A percentile compares a stretch with the other conserved stretches of the same genome.
Evolutionary conservation across 2,797 vertebrate genomes (phyloP).

Genomic region (Enteromius viviparus): DNA sequence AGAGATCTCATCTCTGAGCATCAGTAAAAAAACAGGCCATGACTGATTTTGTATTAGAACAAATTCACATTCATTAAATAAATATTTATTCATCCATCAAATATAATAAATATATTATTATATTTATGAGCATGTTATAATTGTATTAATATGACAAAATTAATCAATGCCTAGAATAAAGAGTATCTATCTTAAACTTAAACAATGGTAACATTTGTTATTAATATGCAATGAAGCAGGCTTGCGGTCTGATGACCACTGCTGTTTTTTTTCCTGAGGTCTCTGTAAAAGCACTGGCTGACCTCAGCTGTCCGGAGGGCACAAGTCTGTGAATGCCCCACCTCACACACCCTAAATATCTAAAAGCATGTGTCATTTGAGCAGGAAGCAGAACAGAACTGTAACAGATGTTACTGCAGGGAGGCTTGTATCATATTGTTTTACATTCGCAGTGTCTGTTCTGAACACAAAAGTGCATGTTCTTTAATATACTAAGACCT

Average conservation of each 20-base stretch:
- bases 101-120: neutral
- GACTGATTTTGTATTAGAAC: neutral
- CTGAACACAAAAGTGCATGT: neutral
- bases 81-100: neutral
- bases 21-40: neutral
- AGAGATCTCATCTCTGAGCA: neutral
- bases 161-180: neutral
- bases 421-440: conserved; percentile 1
- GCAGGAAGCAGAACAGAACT: conserved; percentile 12
- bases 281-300: conserved; percentile 23
- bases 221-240: neutral
- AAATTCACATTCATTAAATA: neutral
- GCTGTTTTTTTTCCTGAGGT: neutral
- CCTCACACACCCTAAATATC: conserved; percentile 40
- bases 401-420: conserved; percentile 18
- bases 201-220: neutral
- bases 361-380: conserved; percentile 43
- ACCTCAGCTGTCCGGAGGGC: conserved; percentile 45
- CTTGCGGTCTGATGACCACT: conserved; percentile 2
- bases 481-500: neutral
- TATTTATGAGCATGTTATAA: neutral
- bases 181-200: neutral
- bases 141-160: neutral
- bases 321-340: conserved; percentile 28
- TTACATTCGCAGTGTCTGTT: neutral